Conservation (phyloP, 1,140 invertebrate species). For the Philaenus spumarius region DNA sequence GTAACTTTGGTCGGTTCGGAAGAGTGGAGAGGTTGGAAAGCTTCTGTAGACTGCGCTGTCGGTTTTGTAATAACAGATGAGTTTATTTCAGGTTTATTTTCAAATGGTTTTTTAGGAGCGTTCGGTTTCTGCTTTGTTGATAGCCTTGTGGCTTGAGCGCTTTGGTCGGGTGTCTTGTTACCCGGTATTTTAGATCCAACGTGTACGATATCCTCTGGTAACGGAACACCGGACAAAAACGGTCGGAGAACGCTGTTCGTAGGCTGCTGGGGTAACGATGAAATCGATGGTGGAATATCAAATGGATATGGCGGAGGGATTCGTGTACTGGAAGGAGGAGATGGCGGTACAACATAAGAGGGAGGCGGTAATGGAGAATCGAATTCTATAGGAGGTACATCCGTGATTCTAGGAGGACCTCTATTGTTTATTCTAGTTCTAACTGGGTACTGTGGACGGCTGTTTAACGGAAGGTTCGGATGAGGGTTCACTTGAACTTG, state of each 20-base stretch:
- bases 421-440: conserved; percentile 78
- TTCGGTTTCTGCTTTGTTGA: too few relatives aligned
- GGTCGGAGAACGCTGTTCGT: conserved; percentile 41
- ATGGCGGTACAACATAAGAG: conserved; percentile 41
- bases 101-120: too few relatives aligned
- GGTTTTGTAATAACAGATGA: too few relatives aligned
- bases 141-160: too few relatives aligned
- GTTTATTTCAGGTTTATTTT: too few relatives aligned
- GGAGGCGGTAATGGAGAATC: conserved; percentile 49
- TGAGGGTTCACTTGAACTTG: conserved; percentile 45
- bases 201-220: conserved; percentile 64
- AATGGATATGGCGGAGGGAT: conserved; percentile 59
- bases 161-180: too few relatives aligned
- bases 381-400: conserved; percentile 62
- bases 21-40: too few relatives aligned
- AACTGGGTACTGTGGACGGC: conserved; percentile 37
- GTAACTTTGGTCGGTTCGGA: too few relatives aligned
- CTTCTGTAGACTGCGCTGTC: too few relatives aligned
- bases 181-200: not conserved
- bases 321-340: conserved; percentile 38
- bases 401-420: conserved; percentile 73
- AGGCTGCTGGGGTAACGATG: conserved; percentile 9
- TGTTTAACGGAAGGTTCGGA: conserved; percentile 29
- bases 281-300: conserved; percentile 50
- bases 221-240: conserved; percentile 57